phyloP scores from a whole-genome alignment of 2,113 vertebrate genomes.

The Pollimyrus isidori region DNA sequence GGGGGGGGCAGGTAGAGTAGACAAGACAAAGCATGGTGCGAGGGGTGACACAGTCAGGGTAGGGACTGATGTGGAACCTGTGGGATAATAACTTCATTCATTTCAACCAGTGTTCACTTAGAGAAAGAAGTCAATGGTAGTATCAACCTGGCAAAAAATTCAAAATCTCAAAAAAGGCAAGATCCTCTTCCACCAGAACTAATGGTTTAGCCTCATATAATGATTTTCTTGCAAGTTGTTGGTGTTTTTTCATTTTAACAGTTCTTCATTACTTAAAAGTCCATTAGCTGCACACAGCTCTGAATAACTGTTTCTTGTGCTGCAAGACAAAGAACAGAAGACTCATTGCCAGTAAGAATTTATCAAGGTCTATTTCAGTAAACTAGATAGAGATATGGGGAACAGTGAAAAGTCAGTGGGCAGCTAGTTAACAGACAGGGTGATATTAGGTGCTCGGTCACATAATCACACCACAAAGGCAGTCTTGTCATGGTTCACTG shows the following conservation, averaged over 20 bases:
- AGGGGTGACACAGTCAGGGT: slow-evolving; percentile 28
- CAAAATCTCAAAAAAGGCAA: slow-evolving; percentile 24
- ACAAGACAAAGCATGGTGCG: slow-evolving; percentile 24
- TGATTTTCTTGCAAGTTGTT: slow-evolving; percentile 38
- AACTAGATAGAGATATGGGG: background rate
- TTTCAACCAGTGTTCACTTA: slow-evolving; percentile 44
- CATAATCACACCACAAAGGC: background rate
- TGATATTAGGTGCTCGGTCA: background rate
- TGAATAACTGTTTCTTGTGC: slow-evolving; percentile 45
- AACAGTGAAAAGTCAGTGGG: background rate
- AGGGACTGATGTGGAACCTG: slow-evolving; percentile 66
- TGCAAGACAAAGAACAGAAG: slow-evolving; percentile 21
- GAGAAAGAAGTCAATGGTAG: slow-evolving; percentile 50
- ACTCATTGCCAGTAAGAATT: background rate
- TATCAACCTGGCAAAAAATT: slow-evolving; percentile 40
- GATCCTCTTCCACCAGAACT: background rate
- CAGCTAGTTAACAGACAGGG: background rate
- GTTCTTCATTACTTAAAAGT: slow-evolving; percentile 40
- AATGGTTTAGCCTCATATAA: background rate
- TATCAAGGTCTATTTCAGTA: background rate
- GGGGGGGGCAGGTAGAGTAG: slow-evolving; percentile 37
- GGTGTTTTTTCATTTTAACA: slow-evolving; percentile 36
- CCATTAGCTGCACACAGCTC: slow-evolving; percentile 47
- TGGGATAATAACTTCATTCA: slow-evolving; percentile 63
- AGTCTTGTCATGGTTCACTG: background rate